Evolutionary conservation across 2,888 invertebrate species (phyloP).

Genomic region (Epinotia ramella): DNA sequence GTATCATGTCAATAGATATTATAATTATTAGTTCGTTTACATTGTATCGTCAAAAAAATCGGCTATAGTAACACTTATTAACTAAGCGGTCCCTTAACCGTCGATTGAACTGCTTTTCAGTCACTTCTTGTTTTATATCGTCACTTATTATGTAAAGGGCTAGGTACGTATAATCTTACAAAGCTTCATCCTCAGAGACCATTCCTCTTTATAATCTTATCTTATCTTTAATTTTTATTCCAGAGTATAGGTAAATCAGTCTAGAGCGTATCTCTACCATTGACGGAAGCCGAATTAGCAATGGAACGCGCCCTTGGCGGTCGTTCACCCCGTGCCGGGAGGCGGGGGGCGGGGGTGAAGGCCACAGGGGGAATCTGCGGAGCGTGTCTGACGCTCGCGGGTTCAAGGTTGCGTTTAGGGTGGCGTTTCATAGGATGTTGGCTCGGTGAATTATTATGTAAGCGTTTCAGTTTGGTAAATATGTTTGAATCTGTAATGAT

Average conservation of each 20-base stretch:
- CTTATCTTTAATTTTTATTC: too few species aligned
- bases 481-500: not conserved
- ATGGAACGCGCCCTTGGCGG: not conserved
- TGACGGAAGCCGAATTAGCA: constrained; percentile 16
- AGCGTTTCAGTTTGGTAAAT: not conserved
- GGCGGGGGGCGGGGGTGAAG: constrained; percentile 13
- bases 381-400: not conserved
- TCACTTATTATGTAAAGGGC: too few species aligned
- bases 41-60: too few species aligned
- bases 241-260: not conserved
- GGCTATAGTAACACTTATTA: too few species aligned
- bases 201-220: too few species aligned
- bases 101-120: too few species aligned
- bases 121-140: too few species aligned
- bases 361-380: constrained; percentile 11
- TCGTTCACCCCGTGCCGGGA: constrained; percentile 12
- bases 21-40: too few species aligned
- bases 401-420: constrained; percentile 11
- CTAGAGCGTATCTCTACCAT: not conserved
- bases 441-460: not conserved
- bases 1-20: too few species aligned
- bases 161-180: too few species aligned
- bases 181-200: too few species aligned
- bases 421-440: not conserved
- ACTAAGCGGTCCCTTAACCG: too few species aligned